Base-by-base conservation (phyloP, 2,888 invertebrate species). In the Mystacides longicornis region DNA sequence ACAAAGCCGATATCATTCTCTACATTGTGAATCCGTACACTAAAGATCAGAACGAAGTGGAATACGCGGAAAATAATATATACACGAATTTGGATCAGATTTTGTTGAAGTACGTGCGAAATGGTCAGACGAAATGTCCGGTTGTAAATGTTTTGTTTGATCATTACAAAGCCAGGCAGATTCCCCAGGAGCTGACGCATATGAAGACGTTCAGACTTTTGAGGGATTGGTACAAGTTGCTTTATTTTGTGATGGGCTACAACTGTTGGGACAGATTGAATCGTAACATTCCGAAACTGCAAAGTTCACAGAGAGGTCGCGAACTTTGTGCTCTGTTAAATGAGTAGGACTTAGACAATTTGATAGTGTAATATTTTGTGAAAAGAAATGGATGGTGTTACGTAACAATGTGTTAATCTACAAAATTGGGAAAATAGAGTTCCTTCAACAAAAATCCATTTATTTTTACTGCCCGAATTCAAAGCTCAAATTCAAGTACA, bases 21-120 rank as follows among this genome's bases (percentile, higher is more conserved):
- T 59, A 61, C 16, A 46, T 60, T 3, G 49, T 51, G 19, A 54
- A 57, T 42, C 54, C 53, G 4, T 49, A 33, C 21, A 51, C 42
- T 3, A 42, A 45, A n/a, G 47, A 47, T 14, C 47, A 57, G n/a
- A 23, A 21, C 2, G 33, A 42, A 14, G 45, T 42, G 19, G 33
- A 31, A 9, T 51, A 57, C 31, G 48, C 18, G 2, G 54, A 53
- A 11, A 47, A 43, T n/a, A 54, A 57, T 51, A 59, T 61, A 21
- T 53, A 59, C 33, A 49, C 33, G 43, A 49, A 61, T 42, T 22
- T 61, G n/a, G 51, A 56, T 31, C 49, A 57, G 16, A 59, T 59
- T 45, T 54, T 61, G 49, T 19, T 59, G n/a, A 57, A 59, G 33
- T 23, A 59, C 16, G 23, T 57, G 1, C 50, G 51, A 48, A 56